Evolutionary conservation across 2,888 invertebrate species (phyloP).

Genomic region (Beris chalybata): DNA sequence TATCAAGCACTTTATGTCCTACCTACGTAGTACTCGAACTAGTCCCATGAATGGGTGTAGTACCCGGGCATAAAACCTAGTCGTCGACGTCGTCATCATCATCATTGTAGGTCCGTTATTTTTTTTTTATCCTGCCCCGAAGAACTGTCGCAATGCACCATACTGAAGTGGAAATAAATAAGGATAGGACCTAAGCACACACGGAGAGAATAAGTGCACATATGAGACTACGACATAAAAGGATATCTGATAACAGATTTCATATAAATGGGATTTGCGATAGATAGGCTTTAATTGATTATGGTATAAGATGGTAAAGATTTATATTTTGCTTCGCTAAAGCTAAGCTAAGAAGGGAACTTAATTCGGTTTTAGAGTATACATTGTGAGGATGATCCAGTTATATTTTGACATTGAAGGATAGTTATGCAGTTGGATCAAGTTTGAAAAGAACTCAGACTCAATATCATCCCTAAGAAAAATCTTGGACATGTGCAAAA

Average conservation of each 20-base stretch:
- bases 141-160: slow-evolving; percentile 42
- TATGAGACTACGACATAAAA: slow-evolving; percentile 6
- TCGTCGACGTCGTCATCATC: slow-evolving; percentile 20
- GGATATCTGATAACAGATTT: slow-evolving; percentile 18
- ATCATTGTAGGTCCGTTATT: slow-evolving; percentile 28
- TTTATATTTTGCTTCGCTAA: slow-evolving; percentile 10
- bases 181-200: slow-evolving; percentile 32
- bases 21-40: background rate
- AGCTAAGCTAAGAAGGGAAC: too few species aligned
- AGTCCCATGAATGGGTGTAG: slow-evolving; percentile 16
- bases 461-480: too few species aligned
- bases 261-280: slow-evolving; percentile 20
- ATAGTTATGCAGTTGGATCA: too few species aligned
- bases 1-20: background rate
- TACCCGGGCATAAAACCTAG: slow-evolving; percentile 13
- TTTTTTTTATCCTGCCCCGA: slow-evolving; percentile 19
- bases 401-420: too few species aligned
- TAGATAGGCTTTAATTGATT: slow-evolving; percentile 19
- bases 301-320: slow-evolving; percentile 18
- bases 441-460: too few species aligned
- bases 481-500: too few species aligned
- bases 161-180: slow-evolving; percentile 39
- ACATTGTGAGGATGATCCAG: too few species aligned
- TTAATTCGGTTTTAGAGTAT: too few species aligned
- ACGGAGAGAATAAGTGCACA: slow-evolving; percentile 2